Percentiles rank a stretch among this genome's conserved stretches.
Conservation (phyloP, 2,113 vertebrate species). For the Catharus bicknelli region DNA sequence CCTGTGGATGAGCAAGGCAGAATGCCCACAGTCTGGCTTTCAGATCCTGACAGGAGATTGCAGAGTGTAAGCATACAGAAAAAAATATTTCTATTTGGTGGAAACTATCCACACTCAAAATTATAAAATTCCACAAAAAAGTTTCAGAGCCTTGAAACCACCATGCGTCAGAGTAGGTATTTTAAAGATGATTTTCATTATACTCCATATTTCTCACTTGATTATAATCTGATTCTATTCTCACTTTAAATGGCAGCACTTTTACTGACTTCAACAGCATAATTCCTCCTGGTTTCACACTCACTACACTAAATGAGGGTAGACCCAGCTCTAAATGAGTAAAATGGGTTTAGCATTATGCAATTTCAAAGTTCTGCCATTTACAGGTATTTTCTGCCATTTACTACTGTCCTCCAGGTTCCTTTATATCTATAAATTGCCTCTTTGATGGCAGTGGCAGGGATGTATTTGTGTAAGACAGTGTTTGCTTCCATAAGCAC, state of each 20-base stretch:
- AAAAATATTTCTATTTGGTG: not conserved
- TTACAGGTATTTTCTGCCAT: not conserved
- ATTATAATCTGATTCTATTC: not conserved
- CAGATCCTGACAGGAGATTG: not conserved
- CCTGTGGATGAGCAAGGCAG: not conserved
- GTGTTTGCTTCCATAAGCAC: not conserved
- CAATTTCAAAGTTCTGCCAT: not conserved
- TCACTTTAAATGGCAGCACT: not conserved
- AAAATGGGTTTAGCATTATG: not conserved
- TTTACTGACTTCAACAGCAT: not conserved
- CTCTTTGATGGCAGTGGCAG: not conserved
- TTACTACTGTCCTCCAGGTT: not conserved
- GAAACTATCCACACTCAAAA: not conserved
- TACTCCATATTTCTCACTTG: not conserved
- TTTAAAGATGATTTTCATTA: not conserved
- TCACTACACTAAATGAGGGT: not conserved
- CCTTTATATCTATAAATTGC: not conserved
- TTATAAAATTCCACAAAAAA: not conserved
- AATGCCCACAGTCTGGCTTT: not conserved
- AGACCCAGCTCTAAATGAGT: not conserved
- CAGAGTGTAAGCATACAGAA: fast-evolving
- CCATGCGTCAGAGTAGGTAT: not conserved
- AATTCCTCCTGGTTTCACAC: not conserved
- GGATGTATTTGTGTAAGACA: not conserved
- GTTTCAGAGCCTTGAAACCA: not conserved